Conservation (phyloP, 1,140 invertebrate species). For the Drosophila ercepeae region DNA sequence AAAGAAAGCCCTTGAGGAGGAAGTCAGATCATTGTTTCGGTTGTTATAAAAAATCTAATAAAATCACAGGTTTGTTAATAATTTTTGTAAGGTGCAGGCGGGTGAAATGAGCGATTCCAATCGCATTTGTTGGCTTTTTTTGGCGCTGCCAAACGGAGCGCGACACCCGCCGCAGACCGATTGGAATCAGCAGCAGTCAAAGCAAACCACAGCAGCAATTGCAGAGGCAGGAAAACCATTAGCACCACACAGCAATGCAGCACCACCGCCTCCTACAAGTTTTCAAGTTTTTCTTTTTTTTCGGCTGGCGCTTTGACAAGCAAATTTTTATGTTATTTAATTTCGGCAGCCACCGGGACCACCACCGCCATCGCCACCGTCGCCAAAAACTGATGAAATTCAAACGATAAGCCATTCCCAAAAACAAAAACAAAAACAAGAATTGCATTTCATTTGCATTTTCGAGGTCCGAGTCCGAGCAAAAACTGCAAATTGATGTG, state of each 20-base stretch:
- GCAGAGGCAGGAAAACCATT: conserved; percentile 5
- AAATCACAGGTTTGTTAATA: too few species aligned
- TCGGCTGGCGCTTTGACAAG: conserved; percentile 64
- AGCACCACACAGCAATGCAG: conserved; percentile 1
- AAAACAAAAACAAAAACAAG: conserved; percentile 3
- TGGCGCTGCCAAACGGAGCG: conserved; percentile 76
- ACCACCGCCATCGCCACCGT: conserved; percentile 10
- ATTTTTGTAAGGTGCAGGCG: conserved; percentile 21
- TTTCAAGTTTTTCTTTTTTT: conserved; percentile 33
- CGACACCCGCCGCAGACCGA: conserved; percentile 70
- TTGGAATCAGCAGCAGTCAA: conserved; percentile 62
- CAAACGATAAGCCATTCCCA: conserved; percentile 60
- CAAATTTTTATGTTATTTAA: conserved; percentile 70
- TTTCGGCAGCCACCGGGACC: conserved; percentile 44
- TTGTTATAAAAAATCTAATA: too few species aligned
- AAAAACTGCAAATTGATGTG: conserved; percentile 37
- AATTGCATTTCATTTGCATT: conserved; percentile 76
- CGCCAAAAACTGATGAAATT: conserved; percentile 46
- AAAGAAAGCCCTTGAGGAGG: too few species aligned
- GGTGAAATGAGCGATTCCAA: conserved; percentile 75
- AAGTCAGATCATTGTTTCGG: too few species aligned
- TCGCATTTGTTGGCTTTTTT: conserved; percentile 54
- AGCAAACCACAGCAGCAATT: conserved; percentile 10
- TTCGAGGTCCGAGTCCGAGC: conserved; percentile 29
- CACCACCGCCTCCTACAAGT: conserved; percentile 71